Evolutionary conservation across 2,113 vertebrate species (phyloP).

Genomic region (Rousettus leschenaultii): DNA sequence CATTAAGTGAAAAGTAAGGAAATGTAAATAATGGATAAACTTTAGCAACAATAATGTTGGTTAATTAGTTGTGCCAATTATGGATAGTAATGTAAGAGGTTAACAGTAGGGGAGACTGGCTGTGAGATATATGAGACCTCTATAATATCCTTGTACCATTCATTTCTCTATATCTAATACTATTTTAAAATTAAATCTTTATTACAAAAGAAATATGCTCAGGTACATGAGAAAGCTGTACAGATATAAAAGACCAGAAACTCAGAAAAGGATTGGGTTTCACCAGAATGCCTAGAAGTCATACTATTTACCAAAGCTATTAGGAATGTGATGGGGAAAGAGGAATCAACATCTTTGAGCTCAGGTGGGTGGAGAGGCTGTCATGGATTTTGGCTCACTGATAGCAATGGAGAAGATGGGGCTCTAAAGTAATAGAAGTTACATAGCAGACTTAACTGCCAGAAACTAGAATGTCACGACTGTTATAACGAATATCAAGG

Average conservation of each 20-base stretch:
- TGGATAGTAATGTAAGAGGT: not conserved
- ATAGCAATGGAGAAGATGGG: not conserved
- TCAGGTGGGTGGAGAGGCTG: not conserved
- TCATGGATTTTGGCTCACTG: not conserved
- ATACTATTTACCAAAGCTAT: not conserved
- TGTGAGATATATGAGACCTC: not conserved
- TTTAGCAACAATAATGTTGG: not conserved
- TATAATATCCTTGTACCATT: not conserved
- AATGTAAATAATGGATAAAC: not conserved
- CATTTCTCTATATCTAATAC: not conserved
- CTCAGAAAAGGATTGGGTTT: not conserved
- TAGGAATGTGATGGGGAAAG: not conserved
- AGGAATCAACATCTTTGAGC: not conserved
- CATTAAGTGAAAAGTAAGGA: not conserved
- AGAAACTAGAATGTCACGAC: not conserved
- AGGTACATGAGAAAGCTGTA: not conserved
- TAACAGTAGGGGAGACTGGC: not conserved
- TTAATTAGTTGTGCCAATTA: not conserved
- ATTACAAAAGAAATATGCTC: not conserved
- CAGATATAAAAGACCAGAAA: not conserved
- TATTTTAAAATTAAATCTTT: not conserved
- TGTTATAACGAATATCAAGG: not conserved
- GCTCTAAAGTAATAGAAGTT: not conserved
- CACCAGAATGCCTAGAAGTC: not conserved
- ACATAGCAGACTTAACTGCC: not conserved